Base-by-base conservation (phyloP, 1,140 invertebrate species). In the Aphelenchoides avenae region DNA sequence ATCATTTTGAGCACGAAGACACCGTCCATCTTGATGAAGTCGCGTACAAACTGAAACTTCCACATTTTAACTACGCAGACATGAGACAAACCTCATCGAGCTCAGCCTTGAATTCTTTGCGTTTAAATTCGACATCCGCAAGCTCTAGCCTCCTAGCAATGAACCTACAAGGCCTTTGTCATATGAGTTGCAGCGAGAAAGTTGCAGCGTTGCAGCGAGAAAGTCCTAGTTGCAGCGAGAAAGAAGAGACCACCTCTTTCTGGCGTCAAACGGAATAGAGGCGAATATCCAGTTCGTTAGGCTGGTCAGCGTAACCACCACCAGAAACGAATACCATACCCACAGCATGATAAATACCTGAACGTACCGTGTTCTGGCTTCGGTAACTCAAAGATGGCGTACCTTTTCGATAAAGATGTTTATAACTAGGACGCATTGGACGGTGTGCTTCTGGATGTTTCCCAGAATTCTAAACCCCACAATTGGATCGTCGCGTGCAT, bases 281-380 rank as follows among this genome's bases (percentile, higher is more conserved):
- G 48, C 50, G 39, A 72, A 43, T 3, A 59, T 56, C 71, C 71
- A 73, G 3, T 59, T 64, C n/a, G 67, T 33, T 18, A 73, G 57
- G 22, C 54, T 63, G 27, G 78, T 73, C 41, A 79, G 66, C 9
- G 80, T 78, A n/a, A 79, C 64, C 5, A 78, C 54, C 41, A 78
- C 72, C 9, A 82, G 71, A 43, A 82, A 76, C 3, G 80, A 75
- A 33, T 81, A 79, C 81, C 81, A 82, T 56, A 82, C 78, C 81
- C 81, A 82, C 11, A 82, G 61, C 34, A 82, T 37, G 26, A 78
- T 64, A 56, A 79, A 79, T 18, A 79, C 71, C 54, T 71, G 56
- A 2, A 56, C 36, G n/a, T n/a, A 49, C 24, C n/a, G 31, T 34
- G 9, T 37, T 3, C 13, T 11, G 61, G n/a, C 39, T 43, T 41